phyloP scores from a whole-genome alignment of 2,888 invertebrate genomes.

The Lasioglossum marginatum region DNA sequence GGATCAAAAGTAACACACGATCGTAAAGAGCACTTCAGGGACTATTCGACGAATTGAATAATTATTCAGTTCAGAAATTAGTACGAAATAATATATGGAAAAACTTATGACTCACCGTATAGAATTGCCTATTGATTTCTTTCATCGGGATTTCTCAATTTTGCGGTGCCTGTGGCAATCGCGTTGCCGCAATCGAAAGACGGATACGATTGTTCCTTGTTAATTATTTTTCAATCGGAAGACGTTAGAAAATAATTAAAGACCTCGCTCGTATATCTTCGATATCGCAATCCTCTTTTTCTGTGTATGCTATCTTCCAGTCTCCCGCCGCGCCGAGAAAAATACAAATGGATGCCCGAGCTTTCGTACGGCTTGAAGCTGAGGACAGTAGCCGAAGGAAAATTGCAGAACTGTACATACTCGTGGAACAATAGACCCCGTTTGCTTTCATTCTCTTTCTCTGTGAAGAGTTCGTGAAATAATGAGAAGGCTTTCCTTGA shows the following conservation, averaged over 20 bases:
- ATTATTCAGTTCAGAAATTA: not conserved
- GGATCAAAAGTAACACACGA: not conserved
- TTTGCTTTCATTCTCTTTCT: no score
- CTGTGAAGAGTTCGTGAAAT: no score
- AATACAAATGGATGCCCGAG: not conserved
- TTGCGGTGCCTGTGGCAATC: constrained; percentile 11
- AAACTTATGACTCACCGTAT: not conserved
- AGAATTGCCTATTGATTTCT: constrained; percentile 9
- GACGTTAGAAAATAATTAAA: constrained; percentile 16
- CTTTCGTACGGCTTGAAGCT: not conserved
- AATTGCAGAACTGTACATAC: no score
- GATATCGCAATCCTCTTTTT: not conserved
- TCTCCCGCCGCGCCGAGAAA: not conserved
- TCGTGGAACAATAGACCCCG: no score
- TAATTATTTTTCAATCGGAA: constrained; percentile 13
- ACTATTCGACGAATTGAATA: not conserved
- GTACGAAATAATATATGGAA: not conserved
- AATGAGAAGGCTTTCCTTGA: not conserved
- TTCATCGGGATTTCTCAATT: constrained; percentile 29
- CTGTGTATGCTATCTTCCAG: not conserved
- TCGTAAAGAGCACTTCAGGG: not conserved
- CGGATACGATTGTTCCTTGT: not conserved
- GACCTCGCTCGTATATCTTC: not conserved
- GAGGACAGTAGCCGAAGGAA: not conserved
- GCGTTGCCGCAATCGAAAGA: not conserved